Base-by-base conservation (phyloP, 1,140 invertebrate species). In the Neodiprion virginianus region DNA sequence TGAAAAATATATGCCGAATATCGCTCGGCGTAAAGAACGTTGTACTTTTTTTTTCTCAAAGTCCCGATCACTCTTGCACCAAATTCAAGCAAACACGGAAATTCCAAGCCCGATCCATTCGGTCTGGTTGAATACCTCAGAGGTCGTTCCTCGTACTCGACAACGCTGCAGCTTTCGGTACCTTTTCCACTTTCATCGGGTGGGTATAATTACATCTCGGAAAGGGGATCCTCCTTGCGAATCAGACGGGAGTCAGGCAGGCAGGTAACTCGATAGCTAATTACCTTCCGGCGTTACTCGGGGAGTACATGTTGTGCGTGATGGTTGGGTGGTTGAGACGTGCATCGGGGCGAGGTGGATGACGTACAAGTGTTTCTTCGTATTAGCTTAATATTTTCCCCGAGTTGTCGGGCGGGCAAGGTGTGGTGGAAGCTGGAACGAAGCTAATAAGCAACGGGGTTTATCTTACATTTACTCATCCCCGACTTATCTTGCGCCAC, bases 191-290 rank as follows among this genome's bases (percentile, higher is more conserved):
- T 83, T 81, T 75, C 76, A 76, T 78, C 76, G 80, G 17, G 17
- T 21, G 17, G 77, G 78, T 74, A 77, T 83, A 83, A 83, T 82
- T 83, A 79, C 76, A 81, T 78, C 76, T 81, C 76, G 82, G 80
- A 79, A 81, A 82, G 75, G 74, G 77, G 75, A 83, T 82, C 76
- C 79, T 75, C 73, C 69, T 68, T 50, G 66, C 28, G 28, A 28
- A 50, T 17, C 14, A 72, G 72, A 28, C 71, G 71, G 71, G 47
- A 69, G 76, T 21, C 17, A 61, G 74, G 73, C 75, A 77, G 77
- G 76, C 78, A 78, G 77, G 80, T 81, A 84, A 83, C 77, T 79
- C 76, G 81, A 84, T 83, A 83, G 77, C 76, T 83, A 82, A 82
- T 83, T 84, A 84, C 68, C 78, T 82, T 79, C 73, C 73, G 72